Evolutionary conservation across 2,797 vertebrate genomes (phyloP).

Genomic region (Argya squamiceps): DNA sequence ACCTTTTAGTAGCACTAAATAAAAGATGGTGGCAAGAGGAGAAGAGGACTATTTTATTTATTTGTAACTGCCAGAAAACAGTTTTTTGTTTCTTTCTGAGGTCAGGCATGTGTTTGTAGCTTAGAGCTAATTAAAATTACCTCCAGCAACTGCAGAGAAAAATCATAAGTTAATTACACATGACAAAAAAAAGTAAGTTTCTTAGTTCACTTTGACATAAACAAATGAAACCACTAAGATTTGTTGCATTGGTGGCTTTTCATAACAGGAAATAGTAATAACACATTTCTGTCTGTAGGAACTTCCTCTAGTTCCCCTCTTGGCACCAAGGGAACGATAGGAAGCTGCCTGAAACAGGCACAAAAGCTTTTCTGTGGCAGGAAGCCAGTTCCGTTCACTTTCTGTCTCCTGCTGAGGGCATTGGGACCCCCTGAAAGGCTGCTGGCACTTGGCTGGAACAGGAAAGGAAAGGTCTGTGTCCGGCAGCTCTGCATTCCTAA

Average conservation of each 20-base stretch:
- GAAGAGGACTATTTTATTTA: neutral
- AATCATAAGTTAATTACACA: neutral
- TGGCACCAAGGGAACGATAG: neutral
- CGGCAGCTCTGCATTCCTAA: neutral
- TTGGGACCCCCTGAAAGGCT: neutral
- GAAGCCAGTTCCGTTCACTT: neutral
- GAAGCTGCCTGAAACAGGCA: slow-evolving; percentile 26
- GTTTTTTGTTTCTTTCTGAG: neutral
- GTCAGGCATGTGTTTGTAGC: neutral
- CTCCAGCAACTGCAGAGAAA: neutral
- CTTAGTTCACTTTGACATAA: neutral
- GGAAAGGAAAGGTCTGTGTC: neutral
- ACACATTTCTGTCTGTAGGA: slow-evolving; percentile 26
- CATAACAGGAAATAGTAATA: slow-evolving; percentile 42
- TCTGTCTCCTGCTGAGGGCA: neutral
- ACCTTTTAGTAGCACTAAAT: neutral
- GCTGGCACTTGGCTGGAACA: neutral
- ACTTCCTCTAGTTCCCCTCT: slow-evolving; percentile 24
- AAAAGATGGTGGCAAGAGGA: neutral
- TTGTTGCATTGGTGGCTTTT: neutral
- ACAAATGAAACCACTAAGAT: neutral
- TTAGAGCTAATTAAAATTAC: slow-evolving; percentile 24
- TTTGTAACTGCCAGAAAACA: neutral
- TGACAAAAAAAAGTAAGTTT: neutral
- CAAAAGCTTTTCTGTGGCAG: neutral